Conservation (phyloP, 1,140 invertebrate species). For the Drosophila nigromelanica region DNA sequence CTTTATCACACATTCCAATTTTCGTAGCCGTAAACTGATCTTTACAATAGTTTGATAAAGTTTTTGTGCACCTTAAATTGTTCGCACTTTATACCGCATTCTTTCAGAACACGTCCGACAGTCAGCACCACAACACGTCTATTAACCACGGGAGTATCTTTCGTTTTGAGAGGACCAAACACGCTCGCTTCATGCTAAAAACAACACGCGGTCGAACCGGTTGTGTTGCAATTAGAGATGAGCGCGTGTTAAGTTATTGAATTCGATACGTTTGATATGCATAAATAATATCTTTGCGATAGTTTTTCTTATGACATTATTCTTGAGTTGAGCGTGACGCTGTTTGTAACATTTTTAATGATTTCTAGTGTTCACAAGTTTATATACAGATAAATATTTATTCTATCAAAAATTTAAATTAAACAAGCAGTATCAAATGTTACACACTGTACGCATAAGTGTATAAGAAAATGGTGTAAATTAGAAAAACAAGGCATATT, state of each 20-base stretch:
- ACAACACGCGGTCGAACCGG: slow-evolving; percentile 71
- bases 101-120: slow-evolving; percentile 39
- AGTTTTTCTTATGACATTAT: too few relatives aligned
- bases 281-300: neutral
- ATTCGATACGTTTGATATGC: neutral
- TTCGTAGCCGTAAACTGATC: neutral
- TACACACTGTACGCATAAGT: too few relatives aligned
- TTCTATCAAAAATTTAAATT: too few relatives aligned
- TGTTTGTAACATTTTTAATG: too few relatives aligned
- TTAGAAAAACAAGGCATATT: too few relatives aligned
- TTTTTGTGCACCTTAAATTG: slow-evolving; percentile 4
- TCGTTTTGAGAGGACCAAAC: slow-evolving; percentile 45
- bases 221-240: slow-evolving; percentile 41
- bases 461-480: too few relatives aligned
- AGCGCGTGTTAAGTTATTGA: slow-evolving; percentile 5
- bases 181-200: slow-evolving; percentile 66
- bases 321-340: too few relatives aligned
- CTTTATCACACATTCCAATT: slow-evolving; percentile 5
- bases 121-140: slow-evolving; percentile 45
- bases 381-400: too few relatives aligned
- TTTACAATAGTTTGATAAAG: neutral
- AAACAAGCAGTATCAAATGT: too few relatives aligned
- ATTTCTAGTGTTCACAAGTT: too few relatives aligned
- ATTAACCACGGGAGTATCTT: slow-evolving; percentile 54
- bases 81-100: slow-evolving; percentile 26